These are phyloP conservation scores for Macrocentrus cingulum DNA, from an alignment of 1,140 invertebrate species.

Conservation along the genomic window DNA sequence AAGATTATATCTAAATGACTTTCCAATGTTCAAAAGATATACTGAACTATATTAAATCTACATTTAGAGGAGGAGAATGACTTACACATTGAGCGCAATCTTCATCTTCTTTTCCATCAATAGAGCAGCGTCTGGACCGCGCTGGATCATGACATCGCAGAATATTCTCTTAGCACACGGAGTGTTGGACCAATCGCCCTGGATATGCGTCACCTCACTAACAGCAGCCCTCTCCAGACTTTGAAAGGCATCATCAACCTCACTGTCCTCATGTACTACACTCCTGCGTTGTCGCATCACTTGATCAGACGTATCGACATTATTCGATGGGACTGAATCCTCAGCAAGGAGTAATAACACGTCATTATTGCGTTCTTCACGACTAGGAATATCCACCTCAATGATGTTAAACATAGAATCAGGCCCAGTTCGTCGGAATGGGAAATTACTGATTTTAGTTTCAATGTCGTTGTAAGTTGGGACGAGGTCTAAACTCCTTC, in stretches of 20 bases:
- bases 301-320: neutral
- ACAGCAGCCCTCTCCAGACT: constrained; percentile 59
- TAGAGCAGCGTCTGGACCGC: constrained; percentile 65
- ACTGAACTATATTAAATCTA: neutral
- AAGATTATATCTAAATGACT: neutral
- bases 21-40: neutral
- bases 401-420: constrained; percentile 49
- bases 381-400: constrained; percentile 47
- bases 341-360: constrained; percentile 33
- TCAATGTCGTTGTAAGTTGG: constrained; percentile 22
- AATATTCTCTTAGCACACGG: constrained; percentile 75
- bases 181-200: constrained; percentile 70
- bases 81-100: constrained; percentile 70
- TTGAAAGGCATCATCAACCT: constrained; percentile 60
- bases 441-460: constrained; percentile 20
- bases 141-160: constrained; percentile 71
- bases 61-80: constrained; percentile 34
- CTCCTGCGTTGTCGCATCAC: constrained; percentile 38
- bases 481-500: constrained; percentile 33
- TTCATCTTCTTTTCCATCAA: constrained; percentile 80
- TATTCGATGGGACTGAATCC: neutral
- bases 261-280: constrained; percentile 40
- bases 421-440: constrained; percentile 39
- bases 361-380: constrained; percentile 24
- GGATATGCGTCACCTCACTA: constrained; percentile 43